A percentile compares a stretch with the other conserved stretches of the same genome.
Evolutionary conservation across 2,797 vertebrate species (phyloP).

Genomic region (Sebastes aleutianus): DNA sequence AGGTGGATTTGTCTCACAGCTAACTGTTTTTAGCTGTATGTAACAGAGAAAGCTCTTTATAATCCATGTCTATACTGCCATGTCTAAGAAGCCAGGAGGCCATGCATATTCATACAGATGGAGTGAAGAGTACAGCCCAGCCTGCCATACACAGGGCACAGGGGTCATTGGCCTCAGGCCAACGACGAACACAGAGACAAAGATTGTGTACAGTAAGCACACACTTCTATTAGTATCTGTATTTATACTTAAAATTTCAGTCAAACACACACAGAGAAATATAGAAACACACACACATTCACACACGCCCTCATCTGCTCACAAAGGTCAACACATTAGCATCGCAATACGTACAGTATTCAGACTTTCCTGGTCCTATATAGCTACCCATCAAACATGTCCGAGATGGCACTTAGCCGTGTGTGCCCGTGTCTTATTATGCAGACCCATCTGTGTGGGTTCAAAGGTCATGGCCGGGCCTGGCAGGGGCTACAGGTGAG

Average conservation of each 20-base stretch:
- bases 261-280: conserved; percentile 49
- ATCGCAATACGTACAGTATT: conserved; percentile 47
- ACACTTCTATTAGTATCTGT: conserved; percentile 51
- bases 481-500: conserved; percentile 79
- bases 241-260: conserved; percentile 66
- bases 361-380: conserved; percentile 42
- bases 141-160: conserved; percentile 66
- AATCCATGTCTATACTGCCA: conserved; percentile 27
- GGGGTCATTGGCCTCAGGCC: conserved; percentile 66
- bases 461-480: conserved; percentile 81
- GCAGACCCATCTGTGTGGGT: conserved; percentile 85
- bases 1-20: background rate
- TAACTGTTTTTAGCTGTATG: background rate
- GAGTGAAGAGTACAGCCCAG: conserved; percentile 68
- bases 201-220: conserved; percentile 52
- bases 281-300: conserved; percentile 42
- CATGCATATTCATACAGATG: conserved; percentile 87
- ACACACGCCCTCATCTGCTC: conserved; percentile 52
- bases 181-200: conserved; percentile 54
- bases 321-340: conserved; percentile 68
- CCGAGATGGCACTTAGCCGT: conserved; percentile 70
- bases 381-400: conserved; percentile 69
- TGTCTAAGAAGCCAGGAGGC: conserved; percentile 76
- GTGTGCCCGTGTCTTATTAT: conserved; percentile 77
- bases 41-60: conserved; percentile 8